Evolutionary conservation across 2,113 vertebrate genomes (phyloP).

Genomic region (Passer domesticus): DNA sequence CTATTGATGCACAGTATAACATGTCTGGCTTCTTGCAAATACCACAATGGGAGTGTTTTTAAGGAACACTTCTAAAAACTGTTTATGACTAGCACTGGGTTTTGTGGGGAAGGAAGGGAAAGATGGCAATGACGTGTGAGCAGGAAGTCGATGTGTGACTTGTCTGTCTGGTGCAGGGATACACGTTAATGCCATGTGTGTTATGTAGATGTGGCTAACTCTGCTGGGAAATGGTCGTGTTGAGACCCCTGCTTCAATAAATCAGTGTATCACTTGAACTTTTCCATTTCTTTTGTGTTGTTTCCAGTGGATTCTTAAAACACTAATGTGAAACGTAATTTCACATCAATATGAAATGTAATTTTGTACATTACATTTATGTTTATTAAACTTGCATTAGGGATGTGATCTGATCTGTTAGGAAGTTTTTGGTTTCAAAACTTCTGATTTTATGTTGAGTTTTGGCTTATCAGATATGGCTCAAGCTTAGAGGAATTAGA

Average conservation of each 20-base stretch:
- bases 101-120: background rate
- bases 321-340: background rate
- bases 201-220: background rate
- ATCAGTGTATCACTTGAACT: background rate
- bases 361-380: background rate
- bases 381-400: background rate
- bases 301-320: background rate
- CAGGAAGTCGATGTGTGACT: background rate
- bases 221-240: background rate
- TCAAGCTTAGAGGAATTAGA: background rate
- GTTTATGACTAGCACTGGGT: background rate
- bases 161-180: background rate
- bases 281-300: background rate
- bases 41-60: background rate
- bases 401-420: background rate
- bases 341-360: background rate
- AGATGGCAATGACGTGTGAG: background rate
- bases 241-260: background rate
- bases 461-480: background rate
- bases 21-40: background rate
- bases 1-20: fast-evolving
- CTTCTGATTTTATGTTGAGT: background rate
- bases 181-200: background rate
- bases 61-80: background rate
- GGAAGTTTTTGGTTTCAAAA: background rate